Evolutionary conservation across 2,888 invertebrate species (phyloP).

Genomic region (Sicus ferrugineus): DNA sequence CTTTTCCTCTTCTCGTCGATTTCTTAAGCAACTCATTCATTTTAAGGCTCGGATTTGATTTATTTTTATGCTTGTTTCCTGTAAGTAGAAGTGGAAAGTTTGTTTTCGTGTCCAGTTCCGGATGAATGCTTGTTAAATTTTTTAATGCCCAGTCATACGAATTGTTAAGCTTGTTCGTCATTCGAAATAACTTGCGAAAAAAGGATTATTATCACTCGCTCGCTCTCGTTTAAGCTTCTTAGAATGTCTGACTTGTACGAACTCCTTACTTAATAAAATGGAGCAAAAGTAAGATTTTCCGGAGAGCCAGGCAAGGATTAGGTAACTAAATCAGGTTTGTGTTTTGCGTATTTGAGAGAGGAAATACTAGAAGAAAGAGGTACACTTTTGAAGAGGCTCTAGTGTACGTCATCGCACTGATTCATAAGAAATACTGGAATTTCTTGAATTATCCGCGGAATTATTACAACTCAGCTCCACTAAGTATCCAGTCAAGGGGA

Average conservation of each 20-base stretch:
- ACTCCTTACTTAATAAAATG: conserved; percentile 24
- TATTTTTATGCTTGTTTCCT: neutral
- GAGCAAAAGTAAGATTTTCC: neutral
- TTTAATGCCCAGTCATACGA: neutral
- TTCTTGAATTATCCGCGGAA: neutral
- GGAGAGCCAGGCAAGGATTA: too few relatives aligned
- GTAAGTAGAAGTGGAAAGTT: neutral
- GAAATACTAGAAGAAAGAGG: too few relatives aligned
- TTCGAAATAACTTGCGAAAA: neutral
- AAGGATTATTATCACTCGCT: neutral
- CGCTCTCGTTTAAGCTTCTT: conserved; percentile 12
- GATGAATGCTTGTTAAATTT: neutral
- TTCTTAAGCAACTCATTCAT: neutral
- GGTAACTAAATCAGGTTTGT: too few relatives aligned
- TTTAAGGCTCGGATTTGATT: neutral
- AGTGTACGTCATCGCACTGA: too few relatives aligned
- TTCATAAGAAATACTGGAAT: neutral
- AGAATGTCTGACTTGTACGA: conserved; percentile 11
- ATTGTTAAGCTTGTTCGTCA: neutral
- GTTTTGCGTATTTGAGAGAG: too few relatives aligned
- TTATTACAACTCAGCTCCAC: neutral
- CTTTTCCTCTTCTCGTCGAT: conserved; percentile 8
- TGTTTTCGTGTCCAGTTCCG: neutral
- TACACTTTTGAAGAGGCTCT: too few relatives aligned
- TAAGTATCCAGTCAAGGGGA: neutral